Evolutionary conservation across 23 tunicate genomes (phyloP).

Genomic region (Trididemnum miniatum): DNA sequence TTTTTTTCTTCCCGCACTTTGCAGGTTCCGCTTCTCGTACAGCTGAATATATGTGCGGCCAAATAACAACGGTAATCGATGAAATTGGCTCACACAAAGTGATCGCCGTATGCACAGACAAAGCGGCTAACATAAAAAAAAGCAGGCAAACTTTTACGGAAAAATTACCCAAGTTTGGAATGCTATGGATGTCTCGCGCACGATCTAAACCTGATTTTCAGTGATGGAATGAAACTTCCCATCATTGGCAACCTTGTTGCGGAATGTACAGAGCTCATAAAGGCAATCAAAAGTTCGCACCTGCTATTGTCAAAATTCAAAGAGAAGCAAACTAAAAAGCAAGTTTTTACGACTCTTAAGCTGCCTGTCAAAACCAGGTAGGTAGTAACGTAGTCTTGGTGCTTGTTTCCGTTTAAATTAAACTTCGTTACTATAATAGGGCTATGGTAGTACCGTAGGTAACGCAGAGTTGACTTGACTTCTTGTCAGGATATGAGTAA

Average conservation of each 20-base stretch:
- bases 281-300: not conserved
- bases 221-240: not conserved
- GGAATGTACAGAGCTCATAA: not conserved
- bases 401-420: too few relatives aligned
- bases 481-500: too few relatives aligned
- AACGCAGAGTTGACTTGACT: too few relatives aligned
- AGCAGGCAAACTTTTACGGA: not conserved
- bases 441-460: too few relatives aligned
- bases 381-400: too few relatives aligned
- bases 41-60: not conserved
- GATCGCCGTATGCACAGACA: conserved; percentile 6
- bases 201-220: not conserved
- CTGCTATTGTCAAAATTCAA: not conserved
- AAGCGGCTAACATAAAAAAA: not conserved
- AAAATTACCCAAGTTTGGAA: not conserved
- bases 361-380: not conserved
- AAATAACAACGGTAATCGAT: not conserved
- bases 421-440: too few relatives aligned
- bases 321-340: not conserved
- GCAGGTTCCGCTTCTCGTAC: not conserved
- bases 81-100: not conserved
- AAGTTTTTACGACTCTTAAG: not conserved
- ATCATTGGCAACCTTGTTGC: not conserved
- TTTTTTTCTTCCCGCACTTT: too few relatives aligned
- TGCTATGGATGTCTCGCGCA: not conserved